These are phyloP conservation scores for Atherix ibis DNA, from an alignment of 2,888 invertebrate species.

Conservation along the genomic window DNA sequence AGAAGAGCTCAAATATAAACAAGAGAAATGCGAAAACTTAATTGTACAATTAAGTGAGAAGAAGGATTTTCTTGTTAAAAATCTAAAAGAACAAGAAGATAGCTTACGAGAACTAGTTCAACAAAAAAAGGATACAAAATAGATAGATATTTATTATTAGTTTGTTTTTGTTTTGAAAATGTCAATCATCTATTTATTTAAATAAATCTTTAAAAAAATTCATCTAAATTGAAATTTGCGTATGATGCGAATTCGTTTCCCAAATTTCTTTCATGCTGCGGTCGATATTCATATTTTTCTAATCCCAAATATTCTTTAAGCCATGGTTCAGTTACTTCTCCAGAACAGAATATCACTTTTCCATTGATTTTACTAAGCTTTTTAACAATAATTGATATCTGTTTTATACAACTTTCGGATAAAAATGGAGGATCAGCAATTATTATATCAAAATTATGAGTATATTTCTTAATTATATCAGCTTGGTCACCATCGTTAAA, in stretches of 20 bases:
- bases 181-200: not conserved
- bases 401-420: constrained; percentile 78
- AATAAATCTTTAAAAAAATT: constrained; percentile 6
- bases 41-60: constrained; percentile 54
- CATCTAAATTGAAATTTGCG: constrained; percentile 67
- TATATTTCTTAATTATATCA: constrained; percentile 34
- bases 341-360: constrained; percentile 56
- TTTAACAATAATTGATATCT: constrained; percentile 63
- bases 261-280: constrained; percentile 74
- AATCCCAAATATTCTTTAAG: constrained; percentile 47
- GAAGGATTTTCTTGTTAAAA: constrained; percentile 57
- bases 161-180: constrained; percentile 12
- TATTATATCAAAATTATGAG: constrained; percentile 56
- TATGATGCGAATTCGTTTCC: constrained; percentile 88
- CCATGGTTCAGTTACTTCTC: constrained; percentile 58
- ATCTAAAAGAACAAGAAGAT: constrained; percentile 64
- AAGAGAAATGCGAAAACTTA: constrained; percentile 44
- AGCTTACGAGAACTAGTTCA: constrained; percentile 65
- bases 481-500: constrained; percentile 67
- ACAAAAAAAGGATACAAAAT: constrained; percentile 40
- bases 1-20: constrained; percentile 42
- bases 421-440: constrained; percentile 92
- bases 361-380: constrained; percentile 41
- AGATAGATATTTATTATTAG: constrained; percentile 8
- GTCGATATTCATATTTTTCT: constrained; percentile 52